These are phyloP conservation scores for Drosophila kambysellisi DNA, from an alignment of 2,888 invertebrate species.

Conservation along the genomic window DNA sequence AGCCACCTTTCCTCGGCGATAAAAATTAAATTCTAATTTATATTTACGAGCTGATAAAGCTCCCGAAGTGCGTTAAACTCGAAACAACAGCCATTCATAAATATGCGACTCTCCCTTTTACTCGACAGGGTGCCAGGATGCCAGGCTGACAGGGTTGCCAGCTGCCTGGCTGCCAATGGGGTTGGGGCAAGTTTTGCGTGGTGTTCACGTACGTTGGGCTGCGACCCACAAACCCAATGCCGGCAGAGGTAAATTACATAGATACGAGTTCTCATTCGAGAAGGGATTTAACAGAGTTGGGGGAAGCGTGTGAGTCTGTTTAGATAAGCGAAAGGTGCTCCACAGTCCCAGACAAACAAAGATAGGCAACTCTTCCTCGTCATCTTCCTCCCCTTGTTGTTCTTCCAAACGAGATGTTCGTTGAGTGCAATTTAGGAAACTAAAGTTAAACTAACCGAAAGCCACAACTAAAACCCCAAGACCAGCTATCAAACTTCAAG, in stretches of 20 bases:
- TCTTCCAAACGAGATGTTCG: slow-evolving; percentile 27
- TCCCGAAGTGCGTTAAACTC: slow-evolving; percentile 71
- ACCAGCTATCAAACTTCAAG: slow-evolving; percentile 36
- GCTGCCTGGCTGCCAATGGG: slow-evolving; percentile 13
- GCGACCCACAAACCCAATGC: slow-evolving; percentile 58
- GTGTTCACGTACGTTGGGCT: slow-evolving; percentile 48
- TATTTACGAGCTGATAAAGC: slow-evolving; percentile 81
- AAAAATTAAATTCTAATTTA: slow-evolving; percentile 81
- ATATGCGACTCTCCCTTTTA: slow-evolving; percentile 52
- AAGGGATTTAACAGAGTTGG: background rate
- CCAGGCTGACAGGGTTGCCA: slow-evolving; percentile 19
- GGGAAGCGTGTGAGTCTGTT: slow-evolving; percentile 45
- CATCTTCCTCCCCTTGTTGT: slow-evolving; percentile 26
- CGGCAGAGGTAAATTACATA: slow-evolving; percentile 38
- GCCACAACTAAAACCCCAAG: slow-evolving; percentile 23
- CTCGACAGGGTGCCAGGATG: slow-evolving; percentile 20
- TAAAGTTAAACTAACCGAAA: slow-evolving; percentile 26
- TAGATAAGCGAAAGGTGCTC: slow-evolving; percentile 65
- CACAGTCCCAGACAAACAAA: slow-evolving; percentile 17
- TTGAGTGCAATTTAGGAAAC: slow-evolving; percentile 36
- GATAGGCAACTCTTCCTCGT: slow-evolving; percentile 2
- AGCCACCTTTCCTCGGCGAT: slow-evolving; percentile 60
- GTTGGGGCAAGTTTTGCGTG: slow-evolving; percentile 55
- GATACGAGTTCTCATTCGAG: slow-evolving; percentile 36
- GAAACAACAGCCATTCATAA: slow-evolving; percentile 74